These are phyloP conservation scores for Smutsia temminckii DNA, from an alignment of 2,797 vertebrate genomes.

Conservation along the genomic window DNA sequence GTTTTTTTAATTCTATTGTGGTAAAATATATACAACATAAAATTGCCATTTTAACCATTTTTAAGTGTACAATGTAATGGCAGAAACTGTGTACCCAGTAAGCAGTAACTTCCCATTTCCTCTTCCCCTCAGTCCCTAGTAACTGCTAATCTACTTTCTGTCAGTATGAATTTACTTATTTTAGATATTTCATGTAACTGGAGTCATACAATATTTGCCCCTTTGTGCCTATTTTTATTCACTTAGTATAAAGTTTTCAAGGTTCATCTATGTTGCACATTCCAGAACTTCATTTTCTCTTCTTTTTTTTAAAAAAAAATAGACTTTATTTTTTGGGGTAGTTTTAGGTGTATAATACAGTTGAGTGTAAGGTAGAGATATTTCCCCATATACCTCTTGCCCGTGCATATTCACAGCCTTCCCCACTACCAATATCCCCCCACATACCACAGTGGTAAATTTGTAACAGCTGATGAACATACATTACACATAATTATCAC, in stretches of 20 bases:
- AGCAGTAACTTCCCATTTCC: not conserved
- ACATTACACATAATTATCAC: not conserved
- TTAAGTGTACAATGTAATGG: not conserved
- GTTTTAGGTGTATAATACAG: not conserved
- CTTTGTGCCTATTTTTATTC: not conserved
- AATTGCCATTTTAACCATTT: not conserved
- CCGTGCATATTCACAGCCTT: not conserved
- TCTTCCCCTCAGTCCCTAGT: not conserved
- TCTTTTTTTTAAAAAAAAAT: not conserved
- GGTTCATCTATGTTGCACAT: not conserved
- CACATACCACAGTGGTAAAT: not conserved
- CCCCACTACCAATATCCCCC: not conserved
- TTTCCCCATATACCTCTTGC: not conserved
- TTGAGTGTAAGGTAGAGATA: not conserved
- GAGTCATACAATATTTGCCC: not conserved
- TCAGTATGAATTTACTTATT: not conserved
- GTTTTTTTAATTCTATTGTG: not conserved
- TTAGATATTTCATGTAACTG: not conserved
- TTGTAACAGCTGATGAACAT: not conserved
- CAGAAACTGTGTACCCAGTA: not conserved
- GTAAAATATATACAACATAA: not conserved
- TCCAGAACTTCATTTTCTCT: not conserved
- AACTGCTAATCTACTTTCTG: not conserved
- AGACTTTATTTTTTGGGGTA: not conserved
- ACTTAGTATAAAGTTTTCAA: not conserved